phyloP scores from a whole-genome alignment of 2,113 vertebrate genomes.

The Larimichthys crocea region DNA sequence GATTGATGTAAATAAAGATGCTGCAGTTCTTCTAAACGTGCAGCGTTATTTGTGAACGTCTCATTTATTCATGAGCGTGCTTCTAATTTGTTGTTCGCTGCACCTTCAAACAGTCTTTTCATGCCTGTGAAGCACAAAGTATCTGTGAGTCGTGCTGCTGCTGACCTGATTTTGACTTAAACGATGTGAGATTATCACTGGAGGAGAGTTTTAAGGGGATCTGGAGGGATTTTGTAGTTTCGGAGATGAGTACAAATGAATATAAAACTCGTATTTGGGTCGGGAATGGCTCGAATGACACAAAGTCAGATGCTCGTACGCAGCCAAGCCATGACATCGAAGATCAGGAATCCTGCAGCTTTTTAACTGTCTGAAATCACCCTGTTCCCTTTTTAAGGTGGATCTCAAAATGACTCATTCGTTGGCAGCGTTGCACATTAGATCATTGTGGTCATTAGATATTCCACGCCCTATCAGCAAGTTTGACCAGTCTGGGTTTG shows the following conservation, averaged over 20 bases:
- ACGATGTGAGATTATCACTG: slow-evolving; percentile 28
- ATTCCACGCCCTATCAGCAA: neutral
- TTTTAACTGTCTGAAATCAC: slow-evolving; percentile 29
- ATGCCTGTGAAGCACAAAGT: neutral
- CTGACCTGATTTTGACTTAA: slow-evolving; percentile 37
- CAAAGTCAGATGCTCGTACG: slow-evolving; percentile 16
- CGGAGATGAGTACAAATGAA: slow-evolving; percentile 38
- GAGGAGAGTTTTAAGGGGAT: slow-evolving; percentile 53
- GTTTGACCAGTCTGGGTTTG: slow-evolving; percentile 31
- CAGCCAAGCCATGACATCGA: slow-evolving; percentile 38
- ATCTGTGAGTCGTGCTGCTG: neutral
- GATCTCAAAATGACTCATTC: slow-evolving; percentile 5
- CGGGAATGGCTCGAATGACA: slow-evolving; percentile 28
- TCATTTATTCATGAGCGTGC: neutral
- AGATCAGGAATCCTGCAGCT: slow-evolving; percentile 36
- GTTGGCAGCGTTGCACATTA: slow-evolving; percentile 4
- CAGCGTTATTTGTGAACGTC: neutral
- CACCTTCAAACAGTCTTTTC: neutral
- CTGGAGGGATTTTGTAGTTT: slow-evolving; percentile 34
- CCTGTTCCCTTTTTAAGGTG: slow-evolving; percentile 9
- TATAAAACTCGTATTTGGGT: slow-evolving; percentile 53
- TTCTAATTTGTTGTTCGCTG: neutral
- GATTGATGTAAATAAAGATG: too few relatives aligned
- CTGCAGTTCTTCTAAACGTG: neutral
- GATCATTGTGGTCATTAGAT: slow-evolving; percentile 25